Base-by-base conservation (phyloP, 2,888 invertebrate species). In the Plagodis pulveraria region DNA sequence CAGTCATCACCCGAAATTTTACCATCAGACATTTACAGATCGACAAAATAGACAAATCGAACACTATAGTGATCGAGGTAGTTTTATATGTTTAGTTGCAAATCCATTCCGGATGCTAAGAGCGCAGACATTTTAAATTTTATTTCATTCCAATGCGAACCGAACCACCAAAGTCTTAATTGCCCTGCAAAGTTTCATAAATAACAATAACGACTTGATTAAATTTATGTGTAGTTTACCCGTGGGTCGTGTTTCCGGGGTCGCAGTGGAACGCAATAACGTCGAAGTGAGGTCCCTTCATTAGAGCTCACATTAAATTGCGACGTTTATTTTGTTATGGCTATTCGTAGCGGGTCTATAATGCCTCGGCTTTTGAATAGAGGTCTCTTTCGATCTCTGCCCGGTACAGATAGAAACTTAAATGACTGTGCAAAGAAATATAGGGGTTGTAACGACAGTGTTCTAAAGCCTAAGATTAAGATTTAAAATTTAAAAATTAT, bases 291-390 rank as follows among this genome's bases (percentile, higher is more conserved):
- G 64, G 71, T 72, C 76, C 79, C 74, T 81, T 80, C 78, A 83
- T 84, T 82, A 80, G 67, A 71, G 70, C 71, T 72, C 67, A 70
- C 76, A 73, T 75, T 79, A 76, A 76, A 79, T 77, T 73, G 72
- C 72, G 72, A 71, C 73, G 72, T 78, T 80, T 77, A 76, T 78
- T 78, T 70, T 64, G 71, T 73, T 74, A 75, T 70, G 61, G 67
- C 67, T 56, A 64, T 55, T 50, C 60, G 59, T 63, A 51, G 54
- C 48, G 45, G 41, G 46, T 58, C 53, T 57, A 33, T 69, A 63
- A 57, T 55, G 50, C 61, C 60, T 58, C 54, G 57, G 48, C 56
- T 51, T 64, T 63, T 65, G 66, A 65, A 66, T 64, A 64, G 64
- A 61, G 60, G 52, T 43, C 47, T 58, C 58, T 64, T 59, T 54